phyloP scores from a whole-genome alignment of 1,140 invertebrate species.

The Ditylenchus dipsaci region DNA sequence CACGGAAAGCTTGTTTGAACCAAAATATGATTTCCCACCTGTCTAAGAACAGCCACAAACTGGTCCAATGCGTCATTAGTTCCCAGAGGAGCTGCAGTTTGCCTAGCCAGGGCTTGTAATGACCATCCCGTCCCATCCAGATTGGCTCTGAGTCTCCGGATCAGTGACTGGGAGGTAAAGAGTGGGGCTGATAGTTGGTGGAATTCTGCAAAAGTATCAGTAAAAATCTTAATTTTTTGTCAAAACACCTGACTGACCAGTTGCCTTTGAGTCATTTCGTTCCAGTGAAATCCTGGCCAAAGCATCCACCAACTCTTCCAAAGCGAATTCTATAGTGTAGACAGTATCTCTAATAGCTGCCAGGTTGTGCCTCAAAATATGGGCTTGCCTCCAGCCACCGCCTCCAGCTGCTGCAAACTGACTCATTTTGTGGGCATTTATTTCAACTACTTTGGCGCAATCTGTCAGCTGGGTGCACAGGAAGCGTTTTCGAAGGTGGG shows the following conservation, averaged over 20 bases:
- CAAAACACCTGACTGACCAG: neutral
- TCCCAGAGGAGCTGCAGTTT: neutral
- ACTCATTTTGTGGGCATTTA: constrained; percentile 32
- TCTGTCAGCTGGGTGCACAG: constrained; percentile 38
- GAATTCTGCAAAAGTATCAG: constrained; percentile 17
- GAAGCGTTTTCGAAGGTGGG: constrained; percentile 33
- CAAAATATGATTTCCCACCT: neutral
- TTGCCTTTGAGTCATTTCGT: constrained; percentile 11
- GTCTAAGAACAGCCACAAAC: constrained; percentile 28
- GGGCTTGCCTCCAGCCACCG: constrained; percentile 28
- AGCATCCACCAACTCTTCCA: constrained; percentile 33
- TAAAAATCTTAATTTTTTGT: constrained; percentile 3
- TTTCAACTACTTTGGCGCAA: constrained; percentile 36
- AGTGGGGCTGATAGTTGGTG: constrained; percentile 9
- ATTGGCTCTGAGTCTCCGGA: constrained; percentile 12
- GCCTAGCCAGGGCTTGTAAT: constrained; percentile 15
- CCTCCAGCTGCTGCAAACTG: constrained; percentile 23
- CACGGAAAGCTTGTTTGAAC: too few species aligned
- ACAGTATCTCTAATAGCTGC: constrained; percentile 33
- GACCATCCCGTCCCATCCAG: constrained; percentile 30
- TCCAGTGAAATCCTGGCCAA: constrained; percentile 34
- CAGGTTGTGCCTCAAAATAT: constrained; percentile 29
- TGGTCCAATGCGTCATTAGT: constrained; percentile 33
- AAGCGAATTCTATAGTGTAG: constrained; percentile 28
- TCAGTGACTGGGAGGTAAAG: constrained; percentile 1